Base-by-base conservation (phyloP, 64 coral and sea anemone species). In the Pocillopora verrucosa region DNA sequence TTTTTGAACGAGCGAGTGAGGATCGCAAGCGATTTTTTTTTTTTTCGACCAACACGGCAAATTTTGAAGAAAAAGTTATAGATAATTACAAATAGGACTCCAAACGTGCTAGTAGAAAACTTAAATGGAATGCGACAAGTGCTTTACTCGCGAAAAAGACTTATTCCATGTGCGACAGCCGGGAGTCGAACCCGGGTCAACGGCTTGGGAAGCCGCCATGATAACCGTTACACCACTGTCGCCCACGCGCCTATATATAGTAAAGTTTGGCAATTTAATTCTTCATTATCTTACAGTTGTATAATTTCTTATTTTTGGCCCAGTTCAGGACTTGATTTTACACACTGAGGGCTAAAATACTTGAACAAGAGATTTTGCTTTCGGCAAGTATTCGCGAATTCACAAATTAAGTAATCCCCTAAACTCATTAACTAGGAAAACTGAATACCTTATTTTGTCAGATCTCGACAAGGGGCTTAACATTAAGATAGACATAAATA, bases 161-260 rank as follows among this genome's bases (percentile, higher is more conserved):
- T 69, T 0, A 6, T 1, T 0, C 6, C 1, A 9, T 0, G 11
- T 95, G 94, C 94, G 94, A 87, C 88, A 91, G 94, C 94, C 94
- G 94, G 94, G 94, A 95, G 88, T 95, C 94, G 94, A 95, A 95
- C 94, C 94, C 94, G 94, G 94, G 75, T 95, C 94, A 91, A 95
- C 94, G 89, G 94, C 94, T 95, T 95, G 94, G 94, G 89, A 95
- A 91, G 94, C 94, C 89, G 89, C 94, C 89, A 95, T 95, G 94
- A 91, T 95, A 95, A 88, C 94, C 94, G 65, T 91, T 95, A 95
- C 94, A 95, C 94, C 94, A 95, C 94, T 91, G 83, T 87, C 94
- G 94, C 94, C 76, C 41, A 79, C 58, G 78, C 6, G 36, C 5
- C 2, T 2, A 4, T 0, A 0, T 0, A 0, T 0, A 0, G 19